Conservation (phyloP, 2,797 vertebrate genomes). For the Cossypha polioptera region DNA sequence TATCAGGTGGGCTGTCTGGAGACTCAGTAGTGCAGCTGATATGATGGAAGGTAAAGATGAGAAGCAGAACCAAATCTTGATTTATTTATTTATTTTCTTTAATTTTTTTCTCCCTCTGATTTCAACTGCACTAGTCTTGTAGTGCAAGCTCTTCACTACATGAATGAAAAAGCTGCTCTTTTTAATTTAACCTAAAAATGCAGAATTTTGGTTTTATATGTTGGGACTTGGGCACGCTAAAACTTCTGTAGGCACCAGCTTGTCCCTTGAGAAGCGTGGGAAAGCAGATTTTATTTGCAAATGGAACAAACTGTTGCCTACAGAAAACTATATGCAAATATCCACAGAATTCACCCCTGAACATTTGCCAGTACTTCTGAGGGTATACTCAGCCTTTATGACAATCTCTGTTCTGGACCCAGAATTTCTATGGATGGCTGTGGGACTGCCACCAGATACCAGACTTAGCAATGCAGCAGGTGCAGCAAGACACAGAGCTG, state of each 20-base stretch:
- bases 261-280: not conserved
- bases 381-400: not conserved
- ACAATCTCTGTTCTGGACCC: not conserved
- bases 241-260: not conserved
- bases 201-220: not conserved
- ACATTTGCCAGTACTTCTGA: not conserved
- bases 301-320: not conserved
- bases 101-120: not conserved
- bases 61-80: not conserved
- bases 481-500: not conserved
- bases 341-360: not conserved
- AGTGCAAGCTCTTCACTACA: not conserved
- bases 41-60: not conserved
- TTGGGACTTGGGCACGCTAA: not conserved
- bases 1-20: not conserved
- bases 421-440: not conserved
- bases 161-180: not conserved
- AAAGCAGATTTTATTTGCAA: not conserved
- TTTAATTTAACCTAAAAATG: not conserved
- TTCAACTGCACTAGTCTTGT: not conserved
- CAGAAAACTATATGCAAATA: not conserved
- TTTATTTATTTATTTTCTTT: not conserved
- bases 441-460: not conserved
- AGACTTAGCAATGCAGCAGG: not conserved
- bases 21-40: fast-evolving